A percentile compares a stretch with the other conserved stretches of the same genome.
These are phyloP conservation scores for Caenorhabditis inopinata DNA, from an alignment of 1,140 invertebrate genomes.

Conservation along the genomic window DNA sequence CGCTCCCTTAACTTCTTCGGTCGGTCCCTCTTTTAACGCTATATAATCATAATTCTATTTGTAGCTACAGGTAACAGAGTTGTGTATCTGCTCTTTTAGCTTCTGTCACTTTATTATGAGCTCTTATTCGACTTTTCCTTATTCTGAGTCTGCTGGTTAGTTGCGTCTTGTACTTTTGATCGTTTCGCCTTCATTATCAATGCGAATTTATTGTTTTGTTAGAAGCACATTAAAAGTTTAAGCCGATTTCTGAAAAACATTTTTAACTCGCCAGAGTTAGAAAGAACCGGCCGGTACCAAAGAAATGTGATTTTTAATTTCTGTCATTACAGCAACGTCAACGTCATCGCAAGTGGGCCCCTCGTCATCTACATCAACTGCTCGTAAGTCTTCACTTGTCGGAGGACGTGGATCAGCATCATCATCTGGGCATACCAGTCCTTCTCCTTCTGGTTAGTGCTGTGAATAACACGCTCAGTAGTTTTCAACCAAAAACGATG, in stretches of 20 bases:
- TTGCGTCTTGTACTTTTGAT: too few species aligned
- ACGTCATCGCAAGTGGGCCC: not conserved
- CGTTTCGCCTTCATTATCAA: too few species aligned
- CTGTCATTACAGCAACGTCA: not conserved
- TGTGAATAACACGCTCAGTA: not conserved
- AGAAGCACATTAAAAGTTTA: too few species aligned
- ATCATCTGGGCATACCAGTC: slow-evolving; percentile 39
- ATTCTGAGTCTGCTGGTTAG: not conserved
- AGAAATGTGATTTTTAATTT: not conserved
- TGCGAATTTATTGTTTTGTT: too few species aligned
- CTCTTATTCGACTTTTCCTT: not conserved
- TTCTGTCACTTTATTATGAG: not conserved
- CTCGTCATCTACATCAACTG: not conserved
- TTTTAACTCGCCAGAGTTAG: too few species aligned
- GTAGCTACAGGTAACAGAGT: not conserved
- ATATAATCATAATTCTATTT: not conserved
- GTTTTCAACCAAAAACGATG: not conserved
- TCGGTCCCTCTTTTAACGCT: not conserved
- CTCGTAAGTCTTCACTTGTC: slow-evolving; percentile 36
- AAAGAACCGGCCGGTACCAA: too few species aligned
- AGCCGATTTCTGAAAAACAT: too few species aligned
- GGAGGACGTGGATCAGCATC: slow-evolving; percentile 35
- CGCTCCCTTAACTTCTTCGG: slow-evolving; percentile 6
- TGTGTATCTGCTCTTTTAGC: not conserved
- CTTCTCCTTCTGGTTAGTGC: slow-evolving; percentile 29